These are phyloP conservation scores for Vireo altiloquus DNA, from an alignment of 2,113 vertebrate genomes.

Conservation along the genomic window DNA sequence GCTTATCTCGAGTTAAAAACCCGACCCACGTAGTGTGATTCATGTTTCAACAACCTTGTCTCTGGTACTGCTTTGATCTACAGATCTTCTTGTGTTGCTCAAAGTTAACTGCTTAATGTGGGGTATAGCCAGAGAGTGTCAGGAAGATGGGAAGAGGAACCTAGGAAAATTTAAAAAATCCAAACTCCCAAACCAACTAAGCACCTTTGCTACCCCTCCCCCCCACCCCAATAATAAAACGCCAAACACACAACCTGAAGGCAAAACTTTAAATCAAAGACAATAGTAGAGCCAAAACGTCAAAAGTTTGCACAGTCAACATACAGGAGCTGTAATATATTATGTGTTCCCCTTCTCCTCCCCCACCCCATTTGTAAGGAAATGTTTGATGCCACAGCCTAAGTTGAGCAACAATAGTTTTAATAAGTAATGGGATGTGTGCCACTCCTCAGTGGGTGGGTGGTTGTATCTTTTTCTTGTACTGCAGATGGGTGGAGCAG, in stretches of 20 bases:
- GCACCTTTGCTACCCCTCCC: not conserved
- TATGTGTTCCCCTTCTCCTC: not conserved
- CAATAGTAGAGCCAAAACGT: not conserved
- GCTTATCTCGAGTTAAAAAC: not conserved
- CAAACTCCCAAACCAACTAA: not conserved
- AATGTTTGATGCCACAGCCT: not conserved
- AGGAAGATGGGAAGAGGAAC: not conserved
- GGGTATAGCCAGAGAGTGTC: not conserved
- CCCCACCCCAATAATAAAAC: accelerated
- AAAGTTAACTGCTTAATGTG: not conserved
- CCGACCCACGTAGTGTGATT: not conserved
- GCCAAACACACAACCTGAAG: not conserved
- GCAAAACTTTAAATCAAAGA: not conserved
- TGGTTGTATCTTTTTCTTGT: slow-evolving; percentile 11
- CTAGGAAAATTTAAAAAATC: not conserved
- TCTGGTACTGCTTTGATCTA: not conserved
- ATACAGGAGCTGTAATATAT: not conserved
- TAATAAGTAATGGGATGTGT: slow-evolving; percentile 22
- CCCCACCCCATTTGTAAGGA: not conserved
- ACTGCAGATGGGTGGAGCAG: slow-evolving; percentile 7
- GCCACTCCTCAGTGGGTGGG: slow-evolving; percentile 31
- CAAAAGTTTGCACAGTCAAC: not conserved
- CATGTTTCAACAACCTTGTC: not conserved
- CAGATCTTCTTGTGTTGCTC: not conserved
- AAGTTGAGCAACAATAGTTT: slow-evolving; percentile 42